Percentiles rank a stretch among this genome's conserved stretches.
These are phyloP conservation scores for Stenopsyche tienmushanensis DNA, from an alignment of 1,140 invertebrate genomes.

Conservation along the genomic window DNA sequence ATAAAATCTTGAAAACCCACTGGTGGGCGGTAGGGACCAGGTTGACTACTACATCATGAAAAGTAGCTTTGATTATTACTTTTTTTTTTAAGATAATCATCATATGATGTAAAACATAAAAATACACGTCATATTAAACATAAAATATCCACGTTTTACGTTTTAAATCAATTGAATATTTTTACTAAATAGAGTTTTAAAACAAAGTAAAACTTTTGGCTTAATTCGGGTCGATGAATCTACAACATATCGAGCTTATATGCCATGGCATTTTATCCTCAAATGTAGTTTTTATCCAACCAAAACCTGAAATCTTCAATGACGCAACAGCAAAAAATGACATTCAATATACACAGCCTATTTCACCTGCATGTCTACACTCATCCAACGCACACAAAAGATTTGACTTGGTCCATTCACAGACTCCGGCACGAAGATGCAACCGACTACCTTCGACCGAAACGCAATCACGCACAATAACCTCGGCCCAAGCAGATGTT, in stretches of 20 bases:
- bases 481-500: not conserved
- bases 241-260: not conserved
- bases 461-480: conserved; percentile 5
- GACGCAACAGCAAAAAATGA: not conserved
- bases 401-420: conserved; percentile 2
- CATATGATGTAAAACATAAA: too few species aligned
- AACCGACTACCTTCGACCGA: not conserved
- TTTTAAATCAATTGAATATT: not conserved
- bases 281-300: not conserved
- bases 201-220: too few species aligned
- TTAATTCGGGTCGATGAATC: too few species aligned
- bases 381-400: not conserved
- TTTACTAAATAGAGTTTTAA: not conserved
- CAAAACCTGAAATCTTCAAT: too few species aligned
- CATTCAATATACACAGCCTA: not conserved
- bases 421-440: not conserved
- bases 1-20: too few species aligned
- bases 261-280: not conserved
- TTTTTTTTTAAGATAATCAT: too few species aligned
- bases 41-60: too few species aligned
- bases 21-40: too few species aligned
- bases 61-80: too few species aligned
- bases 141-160: too few species aligned
- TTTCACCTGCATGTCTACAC: not conserved
- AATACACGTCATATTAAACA: too few species aligned